A percentile compares a stretch with the other conserved stretches of the same genome.
These are phyloP conservation scores for Microtus obscurus DNA, from an alignment of 2,797 vertebrate species.

Conservation along the genomic window DNA sequence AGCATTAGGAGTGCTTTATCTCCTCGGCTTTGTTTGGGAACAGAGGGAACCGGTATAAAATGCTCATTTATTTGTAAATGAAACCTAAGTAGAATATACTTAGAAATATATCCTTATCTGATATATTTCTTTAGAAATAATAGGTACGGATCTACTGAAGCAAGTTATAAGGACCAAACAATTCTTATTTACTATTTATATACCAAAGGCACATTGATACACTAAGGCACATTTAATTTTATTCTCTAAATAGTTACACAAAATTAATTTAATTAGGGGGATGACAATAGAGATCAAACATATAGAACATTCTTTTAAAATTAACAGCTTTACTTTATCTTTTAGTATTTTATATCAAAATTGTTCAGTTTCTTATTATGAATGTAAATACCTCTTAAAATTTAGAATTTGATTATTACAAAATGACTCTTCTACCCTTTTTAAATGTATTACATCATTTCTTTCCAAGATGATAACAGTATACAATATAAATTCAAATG, in stretches of 20 bases:
- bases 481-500: background rate
- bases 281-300: background rate
- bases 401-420: background rate
- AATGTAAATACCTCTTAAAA: background rate
- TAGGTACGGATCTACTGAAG: background rate
- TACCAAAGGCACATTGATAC: background rate
- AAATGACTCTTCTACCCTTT: background rate
- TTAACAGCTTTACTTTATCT: background rate
- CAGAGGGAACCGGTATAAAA: background rate
- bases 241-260: background rate
- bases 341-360: conserved; percentile 35
- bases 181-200: background rate
- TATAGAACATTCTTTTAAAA: background rate
- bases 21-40: conserved; percentile 1
- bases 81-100: background rate
- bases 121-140: conserved; percentile 44
- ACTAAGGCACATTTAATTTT: background rate
- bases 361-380: background rate
- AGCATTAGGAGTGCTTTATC: background rate
- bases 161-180: background rate
- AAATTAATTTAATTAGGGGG: conserved; percentile 22
- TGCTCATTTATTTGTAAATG: background rate
- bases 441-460: conserved; percentile 18
- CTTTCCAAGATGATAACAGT: conserved; percentile 20
- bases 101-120: conserved; percentile 2